These are phyloP conservation scores for Diplolepis rosae DNA, from an alignment of 2,888 invertebrate genomes.

Conservation along the genomic window DNA sequence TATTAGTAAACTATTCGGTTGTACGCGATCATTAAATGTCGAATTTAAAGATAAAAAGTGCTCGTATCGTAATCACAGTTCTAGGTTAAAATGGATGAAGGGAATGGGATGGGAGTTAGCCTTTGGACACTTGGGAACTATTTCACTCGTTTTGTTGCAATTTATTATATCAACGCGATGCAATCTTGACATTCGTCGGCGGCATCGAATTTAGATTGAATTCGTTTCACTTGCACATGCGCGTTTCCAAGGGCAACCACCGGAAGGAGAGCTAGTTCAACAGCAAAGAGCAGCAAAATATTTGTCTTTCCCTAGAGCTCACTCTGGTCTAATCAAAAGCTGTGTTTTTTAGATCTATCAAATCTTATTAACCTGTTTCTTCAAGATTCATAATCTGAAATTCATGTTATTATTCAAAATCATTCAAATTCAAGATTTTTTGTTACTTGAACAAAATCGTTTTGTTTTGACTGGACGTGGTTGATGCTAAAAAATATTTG, in stretches of 20 bases:
- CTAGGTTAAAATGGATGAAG: neutral
- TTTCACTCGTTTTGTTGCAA: conserved; percentile 48
- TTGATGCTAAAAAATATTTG: no score
- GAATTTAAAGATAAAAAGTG: conserved; percentile 12
- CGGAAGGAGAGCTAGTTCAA: conserved; percentile 14
- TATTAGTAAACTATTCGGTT: neutral
- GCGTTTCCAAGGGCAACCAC: conserved; percentile 46
- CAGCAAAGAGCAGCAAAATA: conserved; percentile 27
- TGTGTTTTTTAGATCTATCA: neutral
- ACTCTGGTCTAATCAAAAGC: conserved; percentile 11
- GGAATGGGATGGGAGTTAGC: neutral
- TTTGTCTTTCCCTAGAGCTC: conserved; percentile 9
- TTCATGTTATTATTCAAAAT: no score
- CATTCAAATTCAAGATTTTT: no score
- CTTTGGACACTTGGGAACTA: neutral
- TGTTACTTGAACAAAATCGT: no score
- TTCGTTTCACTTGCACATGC: conserved; percentile 44
- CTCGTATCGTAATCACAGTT: neutral
- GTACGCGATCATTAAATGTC: conserved; percentile 5
- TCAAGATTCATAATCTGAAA: conserved; percentile 9
- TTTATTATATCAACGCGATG: conserved; percentile 50
- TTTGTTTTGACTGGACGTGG: no score
- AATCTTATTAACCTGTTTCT: conserved; percentile 1
- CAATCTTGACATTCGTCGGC: conserved; percentile 52
- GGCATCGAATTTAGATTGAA: conserved; percentile 52